Evolutionary conservation across 2,113 vertebrate species (phyloP).

Genomic region (Lasiurus cinereus): DNA sequence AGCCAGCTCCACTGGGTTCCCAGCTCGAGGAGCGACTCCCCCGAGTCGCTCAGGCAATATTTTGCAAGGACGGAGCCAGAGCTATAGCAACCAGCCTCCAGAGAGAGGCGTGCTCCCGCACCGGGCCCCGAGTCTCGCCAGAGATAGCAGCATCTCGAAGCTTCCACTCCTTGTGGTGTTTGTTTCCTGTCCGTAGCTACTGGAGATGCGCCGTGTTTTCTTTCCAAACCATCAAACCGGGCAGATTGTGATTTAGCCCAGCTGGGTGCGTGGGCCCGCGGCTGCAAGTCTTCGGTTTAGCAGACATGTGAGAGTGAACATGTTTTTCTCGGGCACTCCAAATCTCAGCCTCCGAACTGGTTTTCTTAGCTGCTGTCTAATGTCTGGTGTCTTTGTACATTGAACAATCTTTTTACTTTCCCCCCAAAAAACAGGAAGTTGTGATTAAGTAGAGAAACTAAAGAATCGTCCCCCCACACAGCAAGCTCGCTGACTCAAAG

Average conservation of each 20-base stretch:
- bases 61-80: conserved; percentile 56
- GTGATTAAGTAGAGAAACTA: conserved; percentile 39
- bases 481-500: background rate
- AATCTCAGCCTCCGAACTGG: conserved; percentile 20
- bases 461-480: background rate
- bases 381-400: conserved; percentile 36
- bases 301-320: conserved; percentile 26
- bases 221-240: background rate
- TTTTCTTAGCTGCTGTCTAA: conserved; percentile 32
- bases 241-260: background rate
- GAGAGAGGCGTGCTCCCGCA: conserved; percentile 60
- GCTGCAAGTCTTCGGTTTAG: conserved; percentile 14
- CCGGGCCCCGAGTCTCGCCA: conserved; percentile 37
- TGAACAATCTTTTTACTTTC: conserved; percentile 26
- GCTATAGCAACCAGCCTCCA: conserved; percentile 72
- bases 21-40: conserved; percentile 41
- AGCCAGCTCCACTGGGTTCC: conserved; percentile 28
- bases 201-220: conserved; percentile 45
- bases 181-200: conserved; percentile 55
- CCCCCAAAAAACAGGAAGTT: conserved; percentile 24
- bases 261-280: background rate
- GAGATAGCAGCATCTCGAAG: conserved; percentile 48
- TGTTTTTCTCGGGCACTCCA: conserved; percentile 39
- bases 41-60: conserved; percentile 21
- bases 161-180: conserved; percentile 43